phyloP scores from a whole-genome alignment of 2,888 invertebrate genomes.

The Lasioglossum morio region DNA sequence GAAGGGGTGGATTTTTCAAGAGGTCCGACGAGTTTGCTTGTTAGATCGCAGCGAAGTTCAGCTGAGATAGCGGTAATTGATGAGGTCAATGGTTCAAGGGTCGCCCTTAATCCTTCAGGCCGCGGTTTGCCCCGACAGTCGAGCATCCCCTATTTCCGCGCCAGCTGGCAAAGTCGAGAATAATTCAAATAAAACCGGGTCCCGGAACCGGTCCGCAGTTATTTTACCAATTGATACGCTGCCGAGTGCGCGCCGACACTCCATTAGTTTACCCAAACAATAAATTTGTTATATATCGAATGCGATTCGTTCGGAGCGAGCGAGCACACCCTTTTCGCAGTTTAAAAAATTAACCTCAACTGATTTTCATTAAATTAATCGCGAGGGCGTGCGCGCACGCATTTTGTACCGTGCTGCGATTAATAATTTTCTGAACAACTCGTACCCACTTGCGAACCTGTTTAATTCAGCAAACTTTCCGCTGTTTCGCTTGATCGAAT shows the following conservation, averaged over 20 bases:
- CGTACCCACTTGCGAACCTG: neutral
- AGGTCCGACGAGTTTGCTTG: neutral
- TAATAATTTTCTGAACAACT: neutral
- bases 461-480: neutral
- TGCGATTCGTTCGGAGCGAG: neutral
- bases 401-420: neutral
- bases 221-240: conserved; percentile 3
- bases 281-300: neutral
- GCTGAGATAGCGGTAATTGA: conserved; percentile 1
- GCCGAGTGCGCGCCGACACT: neutral
- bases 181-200: neutral
- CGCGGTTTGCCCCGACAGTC: neutral
- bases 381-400: neutral
- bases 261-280: neutral
- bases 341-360: neutral
- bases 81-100: neutral
- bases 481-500: neutral
- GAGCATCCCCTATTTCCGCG: neutral
- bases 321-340: neutral
- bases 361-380: neutral
- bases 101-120: conserved; percentile 1
- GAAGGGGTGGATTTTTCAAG: neutral
- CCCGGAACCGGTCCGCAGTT: neutral
- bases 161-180: neutral
- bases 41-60: neutral